Evolutionary conservation across 2,888 invertebrate species (phyloP).

Genomic region (Camponotus fellah): DNA sequence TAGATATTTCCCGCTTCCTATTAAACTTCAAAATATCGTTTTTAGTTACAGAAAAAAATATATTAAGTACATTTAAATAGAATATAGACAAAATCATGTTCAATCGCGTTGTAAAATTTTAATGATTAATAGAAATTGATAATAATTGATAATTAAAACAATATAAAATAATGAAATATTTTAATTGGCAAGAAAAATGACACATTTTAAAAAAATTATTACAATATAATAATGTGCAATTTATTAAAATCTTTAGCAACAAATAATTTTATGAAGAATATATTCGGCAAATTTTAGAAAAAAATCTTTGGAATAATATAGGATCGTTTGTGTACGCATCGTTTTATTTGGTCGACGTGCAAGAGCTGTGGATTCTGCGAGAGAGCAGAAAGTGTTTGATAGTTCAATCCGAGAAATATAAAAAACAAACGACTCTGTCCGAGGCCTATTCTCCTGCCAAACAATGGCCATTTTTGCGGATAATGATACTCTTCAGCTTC

Average conservation of each 20-base stretch:
- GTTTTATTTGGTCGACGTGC: not conserved
- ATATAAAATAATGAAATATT: not conserved
- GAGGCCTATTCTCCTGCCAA: slow-evolving; percentile 62
- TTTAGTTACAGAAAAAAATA: no score
- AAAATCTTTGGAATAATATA: not conserved
- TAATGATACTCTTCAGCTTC: no score
- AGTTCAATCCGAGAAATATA: slow-evolving; percentile 29
- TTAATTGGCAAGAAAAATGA: no score
- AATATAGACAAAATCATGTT: not conserved
- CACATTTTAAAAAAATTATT: not conserved
- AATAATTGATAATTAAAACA: not conserved
- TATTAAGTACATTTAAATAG: no score
- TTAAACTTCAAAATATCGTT: no score
- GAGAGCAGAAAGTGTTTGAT: slow-evolving; percentile 3
- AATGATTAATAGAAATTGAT: not conserved
- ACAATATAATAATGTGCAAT: not conserved
- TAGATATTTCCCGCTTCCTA: slow-evolving; percentile 26
- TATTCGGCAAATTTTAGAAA: not conserved
- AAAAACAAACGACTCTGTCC: slow-evolving; percentile 56
- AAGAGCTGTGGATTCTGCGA: not conserved
- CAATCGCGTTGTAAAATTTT: not conserved
- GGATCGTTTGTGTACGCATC: not conserved
- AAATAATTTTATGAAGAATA: not conserved
- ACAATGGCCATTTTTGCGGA: no score
- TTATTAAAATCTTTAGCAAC: not conserved